Conservation (phyloP, 2,113 vertebrate species). For the Candoia aspera region DNA sequence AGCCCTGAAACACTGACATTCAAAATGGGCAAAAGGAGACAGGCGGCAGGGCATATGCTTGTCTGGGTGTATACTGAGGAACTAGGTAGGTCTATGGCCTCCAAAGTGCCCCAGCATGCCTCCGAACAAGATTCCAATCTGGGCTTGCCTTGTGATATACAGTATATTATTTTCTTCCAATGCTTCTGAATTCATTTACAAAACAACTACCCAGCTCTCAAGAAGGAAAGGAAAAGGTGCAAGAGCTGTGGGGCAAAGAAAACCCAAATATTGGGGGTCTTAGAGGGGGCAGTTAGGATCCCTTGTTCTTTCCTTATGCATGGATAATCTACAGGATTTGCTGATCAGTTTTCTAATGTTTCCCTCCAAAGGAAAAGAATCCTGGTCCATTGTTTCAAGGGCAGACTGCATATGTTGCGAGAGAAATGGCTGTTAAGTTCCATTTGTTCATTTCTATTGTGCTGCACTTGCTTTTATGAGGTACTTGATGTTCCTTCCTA, state of each 20-base stretch:
- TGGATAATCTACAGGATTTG: neutral
- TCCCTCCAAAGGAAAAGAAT: neutral
- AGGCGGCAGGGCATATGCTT: neutral
- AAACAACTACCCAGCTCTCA: neutral
- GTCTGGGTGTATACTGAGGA: neutral
- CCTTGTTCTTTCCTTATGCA: neutral
- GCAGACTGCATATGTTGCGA: rapidly evolving
- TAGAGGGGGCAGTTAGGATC: neutral
- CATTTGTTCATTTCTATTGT: neutral
- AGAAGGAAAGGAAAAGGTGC: neutral
- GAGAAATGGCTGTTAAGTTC: neutral
- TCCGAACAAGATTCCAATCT: neutral
- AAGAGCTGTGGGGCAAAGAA: neutral
- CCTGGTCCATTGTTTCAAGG: neutral
- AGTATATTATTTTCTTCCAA: neutral
- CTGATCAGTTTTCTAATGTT: neutral
- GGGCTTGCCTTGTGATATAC: neutral
- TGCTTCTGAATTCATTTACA: neutral
- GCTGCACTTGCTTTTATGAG: slow-evolving; percentile 11
- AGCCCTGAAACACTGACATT: too few species aligned
- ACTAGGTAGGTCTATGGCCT: neutral
- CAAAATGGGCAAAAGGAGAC: too few species aligned
- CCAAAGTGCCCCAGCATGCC: neutral
- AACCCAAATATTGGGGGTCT: neutral
- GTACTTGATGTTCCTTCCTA: neutral